Percentiles rank a stretch among this genome's conserved stretches.
These are phyloP conservation scores for Ptychobarbus kaznakovi DNA, from an alignment of 2,797 vertebrate species.

Conservation along the genomic window DNA sequence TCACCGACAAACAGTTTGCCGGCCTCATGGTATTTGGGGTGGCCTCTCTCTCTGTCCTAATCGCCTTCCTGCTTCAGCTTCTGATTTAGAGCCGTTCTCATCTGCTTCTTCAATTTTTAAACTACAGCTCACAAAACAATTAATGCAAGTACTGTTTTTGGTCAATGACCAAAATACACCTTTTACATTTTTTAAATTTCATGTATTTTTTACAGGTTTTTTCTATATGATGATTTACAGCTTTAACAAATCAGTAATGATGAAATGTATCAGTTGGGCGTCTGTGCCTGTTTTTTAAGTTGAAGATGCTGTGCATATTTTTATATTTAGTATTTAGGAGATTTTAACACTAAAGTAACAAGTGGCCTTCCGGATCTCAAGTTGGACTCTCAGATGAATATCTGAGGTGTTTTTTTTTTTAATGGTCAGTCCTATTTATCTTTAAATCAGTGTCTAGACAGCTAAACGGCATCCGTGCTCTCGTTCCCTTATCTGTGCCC, in stretches of 20 bases:
- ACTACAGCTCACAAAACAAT: slow-evolving; percentile 17
- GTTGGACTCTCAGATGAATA: neutral
- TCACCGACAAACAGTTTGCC: slow-evolving; percentile 94
- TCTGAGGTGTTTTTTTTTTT: neutral
- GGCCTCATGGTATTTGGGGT: slow-evolving; percentile 92
- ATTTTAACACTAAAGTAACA: slow-evolving; percentile 49
- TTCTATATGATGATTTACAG: slow-evolving; percentile 44
- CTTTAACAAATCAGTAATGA: slow-evolving; percentile 51
- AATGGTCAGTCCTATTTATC: slow-evolving; percentile 1
- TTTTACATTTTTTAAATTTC: slow-evolving; percentile 28
- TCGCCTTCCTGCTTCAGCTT: slow-evolving; percentile 97
- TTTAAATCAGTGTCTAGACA: slow-evolving; percentile 21
- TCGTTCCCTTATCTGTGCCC: neutral
- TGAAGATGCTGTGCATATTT: slow-evolving; percentile 26
- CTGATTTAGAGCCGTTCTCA: slow-evolving; percentile 88
- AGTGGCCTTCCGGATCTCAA: slow-evolving; percentile 36
- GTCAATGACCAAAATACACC: slow-evolving; percentile 30
- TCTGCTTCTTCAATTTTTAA: slow-evolving; percentile 20
- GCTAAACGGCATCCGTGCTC: neutral
- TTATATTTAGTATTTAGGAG: slow-evolving; percentile 27
- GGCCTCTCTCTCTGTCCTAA: slow-evolving; percentile 90
- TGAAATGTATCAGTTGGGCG: slow-evolving; percentile 10
- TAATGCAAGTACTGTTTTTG: slow-evolving; percentile 54
- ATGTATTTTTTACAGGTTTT: slow-evolving; percentile 49
- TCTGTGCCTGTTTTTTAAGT: neutral